These are phyloP conservation scores for Agrilus cyanescens DNA, from an alignment of 2,888 invertebrate genomes.

Conservation along the genomic window DNA sequence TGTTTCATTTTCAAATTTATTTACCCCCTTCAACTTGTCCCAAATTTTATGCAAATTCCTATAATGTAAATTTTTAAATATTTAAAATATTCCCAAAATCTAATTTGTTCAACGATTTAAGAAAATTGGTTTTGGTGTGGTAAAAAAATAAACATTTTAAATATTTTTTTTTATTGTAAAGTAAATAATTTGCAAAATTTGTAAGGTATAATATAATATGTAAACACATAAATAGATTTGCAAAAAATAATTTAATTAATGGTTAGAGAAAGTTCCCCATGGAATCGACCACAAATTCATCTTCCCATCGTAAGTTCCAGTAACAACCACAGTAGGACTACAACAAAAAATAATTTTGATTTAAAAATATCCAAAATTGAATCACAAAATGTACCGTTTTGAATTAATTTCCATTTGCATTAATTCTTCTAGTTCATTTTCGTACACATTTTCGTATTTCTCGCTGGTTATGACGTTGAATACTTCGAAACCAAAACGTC, in stretches of 20 bases:
- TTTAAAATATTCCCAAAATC: too few species aligned
- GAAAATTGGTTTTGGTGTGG: too few species aligned
- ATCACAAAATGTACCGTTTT: slow-evolving; percentile 14
- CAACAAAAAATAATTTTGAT: slow-evolving; percentile 12
- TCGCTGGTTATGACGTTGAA: slow-evolving; percentile 27
- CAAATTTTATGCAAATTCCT: too few species aligned
- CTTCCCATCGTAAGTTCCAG: slow-evolving; percentile 27
- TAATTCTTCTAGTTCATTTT: slow-evolving; percentile 9
- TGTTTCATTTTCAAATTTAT: too few species aligned
- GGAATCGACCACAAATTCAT: slow-evolving; percentile 32
- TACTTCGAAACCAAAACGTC: slow-evolving; percentile 22
- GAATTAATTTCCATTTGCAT: slow-evolving; percentile 18
- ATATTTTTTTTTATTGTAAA: neutral
- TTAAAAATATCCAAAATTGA: too few species aligned
- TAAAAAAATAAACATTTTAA: too few species aligned
- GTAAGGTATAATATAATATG: neutral
- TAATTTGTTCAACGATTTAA: too few species aligned
- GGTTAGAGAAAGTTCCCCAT: slow-evolving; percentile 22
- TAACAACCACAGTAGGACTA: slow-evolving; percentile 26
- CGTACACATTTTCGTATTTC: neutral
- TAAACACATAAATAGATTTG: neutral
- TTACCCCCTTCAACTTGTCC: too few species aligned
- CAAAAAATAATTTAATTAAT: neutral
- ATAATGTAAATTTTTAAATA: too few species aligned
- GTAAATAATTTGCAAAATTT: neutral